A percentile compares a stretch with the other conserved stretches of the same genome.
These are phyloP conservation scores for Cryptotis parvus DNA, from an alignment of 2,113 vertebrate species.

Conservation along the genomic window DNA sequence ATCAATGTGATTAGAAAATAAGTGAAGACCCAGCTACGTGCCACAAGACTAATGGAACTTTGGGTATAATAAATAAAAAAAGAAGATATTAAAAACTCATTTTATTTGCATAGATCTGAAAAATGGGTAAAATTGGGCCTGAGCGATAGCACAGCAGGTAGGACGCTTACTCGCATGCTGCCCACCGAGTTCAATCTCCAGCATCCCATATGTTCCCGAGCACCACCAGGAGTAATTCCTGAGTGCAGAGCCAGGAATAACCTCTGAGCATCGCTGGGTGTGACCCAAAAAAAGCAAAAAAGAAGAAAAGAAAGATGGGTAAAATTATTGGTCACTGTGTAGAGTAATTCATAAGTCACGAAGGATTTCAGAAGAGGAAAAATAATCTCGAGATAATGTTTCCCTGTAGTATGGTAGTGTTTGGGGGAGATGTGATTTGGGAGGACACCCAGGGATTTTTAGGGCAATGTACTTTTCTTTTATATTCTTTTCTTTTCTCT, in stretches of 20 bases:
- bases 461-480: no score
- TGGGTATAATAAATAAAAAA: not conserved
- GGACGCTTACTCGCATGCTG: no score
- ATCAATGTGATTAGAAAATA: constrained; percentile 42
- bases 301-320: not conserved
- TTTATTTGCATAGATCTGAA: constrained; percentile 29
- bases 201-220: no score
- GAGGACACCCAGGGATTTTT: constrained; percentile 14
- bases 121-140: constrained; percentile 24
- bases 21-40: not conserved
- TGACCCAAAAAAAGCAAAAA: no score
- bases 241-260: no score
- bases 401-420: not conserved
- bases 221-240: no score
- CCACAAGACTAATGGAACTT: constrained; percentile 22
- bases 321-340: not conserved
- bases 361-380: not conserved
- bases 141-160: no score
- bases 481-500: no score
- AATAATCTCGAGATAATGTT: not conserved
- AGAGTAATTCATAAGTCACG: not conserved
- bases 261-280: no score
- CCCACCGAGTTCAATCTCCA: no score
- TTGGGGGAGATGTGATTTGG: not conserved
- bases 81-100: not conserved